A percentile compares a stretch with the other conserved stretches of the same genome.
Conservation (phyloP, 2,797 vertebrate species). For the Semotilus atromaculatus region DNA sequence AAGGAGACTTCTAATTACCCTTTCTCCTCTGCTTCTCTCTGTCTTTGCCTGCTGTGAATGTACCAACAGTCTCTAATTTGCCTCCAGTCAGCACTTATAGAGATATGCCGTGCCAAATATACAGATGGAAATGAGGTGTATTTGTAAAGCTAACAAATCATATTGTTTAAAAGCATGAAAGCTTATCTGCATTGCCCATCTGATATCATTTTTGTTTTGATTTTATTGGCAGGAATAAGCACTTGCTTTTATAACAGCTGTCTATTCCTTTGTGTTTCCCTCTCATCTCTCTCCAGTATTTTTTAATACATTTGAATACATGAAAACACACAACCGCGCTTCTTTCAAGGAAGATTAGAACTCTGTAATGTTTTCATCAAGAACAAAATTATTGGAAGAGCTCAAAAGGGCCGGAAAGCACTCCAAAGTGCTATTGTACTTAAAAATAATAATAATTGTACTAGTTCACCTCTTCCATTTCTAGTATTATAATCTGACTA, state of each 20-base stretch:
- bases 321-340: conserved; percentile 9
- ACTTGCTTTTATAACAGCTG: conserved; percentile 37
- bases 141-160: conserved; percentile 2
- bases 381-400: conserved; percentile 29
- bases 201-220: conserved; percentile 12
- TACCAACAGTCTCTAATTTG: conserved; percentile 62
- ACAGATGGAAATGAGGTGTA: conserved; percentile 16
- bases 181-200: conserved; percentile 31
- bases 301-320: conserved; percentile 37
- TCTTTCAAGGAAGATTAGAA: conserved; percentile 37
- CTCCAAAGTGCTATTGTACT: conserved; percentile 1
- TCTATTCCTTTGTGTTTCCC: conserved; percentile 30
- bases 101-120: conserved; percentile 46
- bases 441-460: background rate
- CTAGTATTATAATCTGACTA: conserved; percentile 18
- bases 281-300: conserved; percentile 50
- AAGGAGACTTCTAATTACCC: conserved; percentile 66
- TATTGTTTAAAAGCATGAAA: conserved; percentile 1
- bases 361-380: conserved; percentile 30
- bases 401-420: conserved; percentile 30
- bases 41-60: conserved; percentile 43
- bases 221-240: conserved; percentile 27
- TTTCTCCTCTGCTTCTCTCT: conserved; percentile 44
- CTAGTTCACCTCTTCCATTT: conserved; percentile 14
- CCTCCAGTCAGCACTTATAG: conserved; percentile 34